phyloP scores from a whole-genome alignment of 1,140 invertebrate species.

The fruit fly (Drosophila melanogaster) region Release_6_plus_ISO1_MT NC_004354.4:12358501-12359000 shows the following conservation, averaged over 20 bases:
- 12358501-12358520: slow-evolving; percentile 35
- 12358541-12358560: background rate
- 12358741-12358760: slow-evolving; percentile 31
- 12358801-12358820: slow-evolving; percentile 84
- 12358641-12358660: slow-evolving; percentile 55
- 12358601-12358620: background rate
- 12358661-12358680: slow-evolving; percentile 71
- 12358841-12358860: slow-evolving; percentile 84
- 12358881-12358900: slow-evolving; percentile 25
- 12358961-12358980: slow-evolving; percentile 54
- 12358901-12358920: background rate
- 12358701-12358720: slow-evolving; percentile 70
- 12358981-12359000: slow-evolving; percentile 66
- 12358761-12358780: slow-evolving; percentile 21
- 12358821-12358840: slow-evolving; percentile 61
- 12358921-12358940: slow-evolving; percentile 71
- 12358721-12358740: slow-evolving; percentile 50
- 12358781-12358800: slow-evolving; percentile 80
- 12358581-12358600: background rate
- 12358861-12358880: slow-evolving; percentile 82
- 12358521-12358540: slow-evolving; percentile 5
- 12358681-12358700: slow-evolving; percentile 82
- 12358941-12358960: slow-evolving; percentile 81
- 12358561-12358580: slow-evolving; percentile 4
- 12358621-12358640: slow-evolving; percentile 43